These are phyloP conservation scores for Euschistus heros DNA, from an alignment of 1,140 invertebrate genomes.

Conservation along the genomic window DNA sequence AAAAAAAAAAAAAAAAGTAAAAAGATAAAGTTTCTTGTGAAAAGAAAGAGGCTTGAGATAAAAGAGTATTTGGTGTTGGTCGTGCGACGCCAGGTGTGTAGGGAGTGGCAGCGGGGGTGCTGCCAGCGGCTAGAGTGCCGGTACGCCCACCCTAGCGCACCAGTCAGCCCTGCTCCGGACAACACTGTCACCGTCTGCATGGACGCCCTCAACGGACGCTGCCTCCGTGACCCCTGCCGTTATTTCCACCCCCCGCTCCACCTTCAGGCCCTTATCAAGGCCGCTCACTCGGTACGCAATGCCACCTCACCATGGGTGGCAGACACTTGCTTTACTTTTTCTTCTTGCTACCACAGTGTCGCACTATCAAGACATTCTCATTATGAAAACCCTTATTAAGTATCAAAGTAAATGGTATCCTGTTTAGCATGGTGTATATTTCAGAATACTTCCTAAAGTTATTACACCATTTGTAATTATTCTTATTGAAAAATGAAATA, in stretches of 20 bases:
- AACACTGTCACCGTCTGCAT: slow-evolving; percentile 97
- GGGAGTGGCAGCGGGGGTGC: slow-evolving; percentile 93
- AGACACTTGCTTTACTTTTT: slow-evolving; percentile 7
- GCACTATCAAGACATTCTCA: slow-evolving; percentile 1
- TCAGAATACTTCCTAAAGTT: too few species aligned
- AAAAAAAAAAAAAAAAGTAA: too few species aligned
- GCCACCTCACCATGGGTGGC: slow-evolving; percentile 44
- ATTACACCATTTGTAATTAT: too few species aligned
- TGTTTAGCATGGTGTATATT: too few species aligned
- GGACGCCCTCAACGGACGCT: slow-evolving; percentile 95
- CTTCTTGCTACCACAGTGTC: slow-evolving; percentile 22
- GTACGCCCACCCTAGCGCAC: slow-evolving; percentile 93
- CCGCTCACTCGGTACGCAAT: slow-evolving; percentile 78
- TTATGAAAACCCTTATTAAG: not conserved
- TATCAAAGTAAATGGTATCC: too few species aligned
- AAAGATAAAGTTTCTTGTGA: too few species aligned
- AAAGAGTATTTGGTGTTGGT: slow-evolving; percentile 15
- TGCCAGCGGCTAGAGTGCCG: slow-evolving; percentile 95
- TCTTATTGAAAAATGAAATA: too few species aligned
- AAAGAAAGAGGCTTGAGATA: not conserved
- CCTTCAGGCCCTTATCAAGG: slow-evolving; percentile 98
- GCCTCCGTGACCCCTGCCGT: slow-evolving; percentile 90
- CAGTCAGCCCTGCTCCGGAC: slow-evolving; percentile 84
- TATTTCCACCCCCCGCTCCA: slow-evolving; percentile 96
- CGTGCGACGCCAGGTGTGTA: slow-evolving; percentile 71